These are phyloP conservation scores for Ovis canadensis DNA, from an alignment of 2,113 vertebrate genomes.

Conservation along the genomic window DNA sequence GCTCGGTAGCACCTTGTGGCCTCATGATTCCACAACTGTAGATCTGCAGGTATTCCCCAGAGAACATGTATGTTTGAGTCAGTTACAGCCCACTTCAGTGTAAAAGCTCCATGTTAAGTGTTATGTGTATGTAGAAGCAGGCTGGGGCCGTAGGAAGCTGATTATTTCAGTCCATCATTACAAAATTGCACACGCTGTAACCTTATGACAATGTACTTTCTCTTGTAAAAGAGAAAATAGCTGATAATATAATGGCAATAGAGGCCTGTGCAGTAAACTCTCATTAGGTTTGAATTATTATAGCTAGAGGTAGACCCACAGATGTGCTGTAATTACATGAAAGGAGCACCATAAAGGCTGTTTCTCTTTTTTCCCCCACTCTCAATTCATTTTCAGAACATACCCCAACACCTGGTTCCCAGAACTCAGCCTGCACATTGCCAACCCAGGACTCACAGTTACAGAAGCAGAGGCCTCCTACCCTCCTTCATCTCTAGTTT, in stretches of 20 bases:
- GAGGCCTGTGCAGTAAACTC: not conserved
- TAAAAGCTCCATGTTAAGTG: not conserved
- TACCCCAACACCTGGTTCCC: conserved; percentile 59
- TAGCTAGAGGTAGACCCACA: not conserved
- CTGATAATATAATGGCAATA: not conserved
- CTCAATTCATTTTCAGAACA: conserved; percentile 22
- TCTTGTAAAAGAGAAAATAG: not conserved
- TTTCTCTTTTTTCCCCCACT: not conserved
- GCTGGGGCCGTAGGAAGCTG: not conserved
- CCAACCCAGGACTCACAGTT: conserved; percentile 54
- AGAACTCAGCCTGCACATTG: conserved; percentile 74
- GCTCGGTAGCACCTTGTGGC: not conserved
- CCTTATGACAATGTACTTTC: not conserved
- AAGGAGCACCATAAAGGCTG: not conserved
- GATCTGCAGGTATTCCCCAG: not conserved
- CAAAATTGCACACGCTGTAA: not conserved
- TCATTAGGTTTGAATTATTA: not conserved
- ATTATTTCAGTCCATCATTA: not conserved
- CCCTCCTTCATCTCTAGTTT: not conserved
- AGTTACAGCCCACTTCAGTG: not conserved
- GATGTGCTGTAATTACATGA: not conserved
- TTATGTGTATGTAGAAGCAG: not conserved
- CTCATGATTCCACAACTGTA: not conserved
- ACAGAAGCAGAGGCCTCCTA: not conserved
- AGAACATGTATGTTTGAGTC: not conserved